Evolutionary conservation across 2,888 invertebrate genomes (phyloP), one percentile per base, ranked within the genome.

Genomic region (Leucozona laternaria): DNA sequence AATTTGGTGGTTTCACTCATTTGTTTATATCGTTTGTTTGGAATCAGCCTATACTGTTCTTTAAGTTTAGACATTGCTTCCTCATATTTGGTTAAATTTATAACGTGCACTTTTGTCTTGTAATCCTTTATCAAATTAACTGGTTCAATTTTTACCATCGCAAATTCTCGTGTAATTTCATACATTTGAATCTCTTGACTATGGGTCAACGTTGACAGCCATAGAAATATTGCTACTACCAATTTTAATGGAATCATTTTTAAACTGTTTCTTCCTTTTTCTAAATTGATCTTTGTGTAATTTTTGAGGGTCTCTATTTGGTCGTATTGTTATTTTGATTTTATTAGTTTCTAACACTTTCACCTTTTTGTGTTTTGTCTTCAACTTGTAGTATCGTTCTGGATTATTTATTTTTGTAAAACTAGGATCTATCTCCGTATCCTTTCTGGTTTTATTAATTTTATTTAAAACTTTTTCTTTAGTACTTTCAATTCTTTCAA

Each of bases 331-430:
- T 25, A 53, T 53, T 53, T 53, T 53, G 15, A 25, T 53, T 53
- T 53, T 53, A n/a, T 50, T 50, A 6, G 4, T 50, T 50, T 50
- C n/a, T 13, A 50, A 6, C 48, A 50, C 48, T 50, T 50, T 43
- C 17, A 43, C 43, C 17, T 43, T 43, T 17, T 17, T 43, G 17
- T 43, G 43, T 43, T 43, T 43, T n/a, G 43, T 43, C 17, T 43
- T 50, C 7, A 50, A 50, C 7, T 20, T 50, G 48, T 50, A 11
- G 7, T n/a, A 43, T 43, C 17, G n/a, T 43, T 43, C 43, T n/a
- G 43, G 13, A 57, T 57, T 57, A 31, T 57, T 57, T 57, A 50
- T 50, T 50, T 50, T 50, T 22, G 48, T 50, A 22, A 50, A 50
- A n/a, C 5, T 15, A 6, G 48, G 22, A 13, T 50, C 7, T 50